These are phyloP conservation scores for Ceyx melanurus DNA, from an alignment of 2,113 vertebrate species.

Conservation along the genomic window DNA sequence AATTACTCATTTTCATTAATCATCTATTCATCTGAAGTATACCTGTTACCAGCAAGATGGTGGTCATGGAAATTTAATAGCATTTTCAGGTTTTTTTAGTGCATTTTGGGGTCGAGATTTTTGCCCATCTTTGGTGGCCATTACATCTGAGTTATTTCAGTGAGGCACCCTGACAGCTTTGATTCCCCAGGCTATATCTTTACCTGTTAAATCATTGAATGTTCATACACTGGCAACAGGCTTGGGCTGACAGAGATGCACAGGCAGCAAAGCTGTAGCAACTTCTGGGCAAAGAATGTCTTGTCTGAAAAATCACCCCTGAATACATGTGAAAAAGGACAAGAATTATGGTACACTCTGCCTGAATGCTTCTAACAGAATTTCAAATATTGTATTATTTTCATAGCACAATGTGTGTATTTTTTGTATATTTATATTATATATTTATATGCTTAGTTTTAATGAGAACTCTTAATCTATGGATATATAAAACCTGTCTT, in stretches of 20 bases:
- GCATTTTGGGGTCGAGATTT: neutral
- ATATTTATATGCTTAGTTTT: neutral
- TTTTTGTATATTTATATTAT: neutral
- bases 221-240: neutral
- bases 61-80: constrained; percentile 13
- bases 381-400: neutral
- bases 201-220: neutral
- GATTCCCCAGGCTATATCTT: neutral
- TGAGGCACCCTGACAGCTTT: neutral
- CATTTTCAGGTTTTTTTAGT: neutral
- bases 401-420: neutral
- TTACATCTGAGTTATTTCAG: neutral
- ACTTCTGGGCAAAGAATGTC: neutral
- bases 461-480: neutral
- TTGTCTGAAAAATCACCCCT: neutral
- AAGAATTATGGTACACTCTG: neutral
- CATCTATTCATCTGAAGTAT: constrained; percentile 12
- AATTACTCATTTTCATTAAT: constrained; percentile 63
- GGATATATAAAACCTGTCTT: neutral
- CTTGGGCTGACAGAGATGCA: neutral
- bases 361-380: neutral
- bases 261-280: neutral
- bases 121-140: neutral
- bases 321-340: neutral
- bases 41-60: neutral